Evolutionary conservation across 2,797 vertebrate genomes (phyloP).

Genomic region (Xyrichtys novacula): DNA sequence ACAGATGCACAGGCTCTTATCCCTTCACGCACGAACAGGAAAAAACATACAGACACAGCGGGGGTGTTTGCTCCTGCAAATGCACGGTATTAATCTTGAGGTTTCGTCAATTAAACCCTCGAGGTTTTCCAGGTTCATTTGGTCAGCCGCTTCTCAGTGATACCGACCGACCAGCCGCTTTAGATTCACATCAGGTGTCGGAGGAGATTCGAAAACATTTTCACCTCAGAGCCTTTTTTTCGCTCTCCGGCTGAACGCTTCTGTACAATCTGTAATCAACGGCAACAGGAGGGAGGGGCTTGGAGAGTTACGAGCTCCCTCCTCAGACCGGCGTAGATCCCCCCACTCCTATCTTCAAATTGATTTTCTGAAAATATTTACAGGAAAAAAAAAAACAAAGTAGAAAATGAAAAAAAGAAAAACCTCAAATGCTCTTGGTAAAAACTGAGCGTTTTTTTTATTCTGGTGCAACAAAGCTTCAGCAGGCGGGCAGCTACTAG

Average conservation of each 20-base stretch:
- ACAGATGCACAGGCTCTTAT: background rate
- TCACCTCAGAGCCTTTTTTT: constrained; percentile 28
- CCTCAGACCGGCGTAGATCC: too few species aligned
- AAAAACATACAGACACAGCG: background rate
- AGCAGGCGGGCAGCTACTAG: too few species aligned
- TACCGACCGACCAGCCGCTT: constrained; percentile 20
- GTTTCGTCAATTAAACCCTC: constrained; percentile 45
- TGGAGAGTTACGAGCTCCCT: too few species aligned
- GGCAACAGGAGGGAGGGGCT: background rate
- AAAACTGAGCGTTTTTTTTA: too few species aligned
- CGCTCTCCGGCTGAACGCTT: constrained; percentile 2
- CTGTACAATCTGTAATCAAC: constrained; percentile 15
- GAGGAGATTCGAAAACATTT: constrained; percentile 18
- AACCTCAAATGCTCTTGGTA: too few species aligned
- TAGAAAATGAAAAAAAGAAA: too few species aligned
- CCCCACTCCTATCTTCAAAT: too few species aligned
- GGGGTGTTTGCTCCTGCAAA: background rate
- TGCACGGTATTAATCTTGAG: constrained; percentile 29
- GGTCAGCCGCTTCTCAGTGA: constrained; percentile 35
- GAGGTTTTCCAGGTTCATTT: constrained; percentile 33
- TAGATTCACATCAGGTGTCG: constrained; percentile 45
- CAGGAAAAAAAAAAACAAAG: too few species aligned
- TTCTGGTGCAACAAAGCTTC: too few species aligned
- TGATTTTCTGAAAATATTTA: too few species aligned
- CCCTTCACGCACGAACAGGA: background rate